Conservation (phyloP, 92 coral and sea anemone species). For the Desmophyllum pertusum region DNA sequence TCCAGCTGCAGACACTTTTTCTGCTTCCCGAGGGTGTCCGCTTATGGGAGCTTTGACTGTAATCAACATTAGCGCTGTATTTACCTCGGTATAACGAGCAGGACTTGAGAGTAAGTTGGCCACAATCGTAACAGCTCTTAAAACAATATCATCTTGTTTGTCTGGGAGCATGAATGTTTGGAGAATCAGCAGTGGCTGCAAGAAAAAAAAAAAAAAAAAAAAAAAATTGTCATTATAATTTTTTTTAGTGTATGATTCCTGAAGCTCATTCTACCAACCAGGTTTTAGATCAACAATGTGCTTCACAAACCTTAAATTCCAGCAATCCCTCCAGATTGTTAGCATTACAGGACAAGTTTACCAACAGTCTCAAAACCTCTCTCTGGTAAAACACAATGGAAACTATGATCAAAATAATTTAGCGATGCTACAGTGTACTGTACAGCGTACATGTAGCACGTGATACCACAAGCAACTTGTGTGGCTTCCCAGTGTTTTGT, state of each 20-base stretch:
- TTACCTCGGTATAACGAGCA: conserved; percentile 25
- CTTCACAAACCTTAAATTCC: conserved; percentile 52
- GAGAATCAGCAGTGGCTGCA: conserved; percentile 45
- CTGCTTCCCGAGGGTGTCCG: too few relatives aligned
- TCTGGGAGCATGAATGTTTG: conserved; percentile 52
- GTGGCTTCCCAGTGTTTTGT: background rate
- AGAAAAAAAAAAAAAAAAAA: background rate
- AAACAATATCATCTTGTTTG: conserved; percentile 37
- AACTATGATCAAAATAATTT: background rate
- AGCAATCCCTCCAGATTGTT: conserved; percentile 56
- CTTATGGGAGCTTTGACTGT: too few relatives aligned
- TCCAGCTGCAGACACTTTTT: too few relatives aligned
- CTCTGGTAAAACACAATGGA: conserved; percentile 35
- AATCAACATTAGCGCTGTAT: too few relatives aligned
- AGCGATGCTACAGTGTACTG: background rate
- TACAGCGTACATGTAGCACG: background rate
- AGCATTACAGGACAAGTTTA: conserved; percentile 72
- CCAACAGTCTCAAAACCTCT: conserved; percentile 73
- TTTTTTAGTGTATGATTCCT: too few relatives aligned
- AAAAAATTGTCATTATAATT: too few relatives aligned
- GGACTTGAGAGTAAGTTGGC: conserved; percentile 51
- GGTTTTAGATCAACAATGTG: background rate
- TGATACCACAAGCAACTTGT: background rate
- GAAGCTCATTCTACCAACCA: too few relatives aligned
- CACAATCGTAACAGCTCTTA: conserved; percentile 56